phyloP scores from a whole-genome alignment of 1,140 invertebrate species.

The Drosophila triauraria region DNA sequence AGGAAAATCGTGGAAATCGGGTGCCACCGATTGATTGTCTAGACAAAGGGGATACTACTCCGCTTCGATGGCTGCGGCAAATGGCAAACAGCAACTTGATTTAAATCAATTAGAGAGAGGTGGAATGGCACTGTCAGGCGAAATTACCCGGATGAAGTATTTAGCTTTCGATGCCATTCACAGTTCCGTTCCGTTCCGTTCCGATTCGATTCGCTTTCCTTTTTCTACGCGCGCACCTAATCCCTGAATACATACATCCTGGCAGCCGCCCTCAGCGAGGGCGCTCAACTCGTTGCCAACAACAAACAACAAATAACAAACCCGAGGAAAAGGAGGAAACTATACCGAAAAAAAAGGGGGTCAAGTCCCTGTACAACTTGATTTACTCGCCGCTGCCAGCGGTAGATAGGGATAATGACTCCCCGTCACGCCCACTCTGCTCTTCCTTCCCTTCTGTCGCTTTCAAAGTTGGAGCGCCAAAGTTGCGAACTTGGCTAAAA shows the following conservation, averaged over 20 bases:
- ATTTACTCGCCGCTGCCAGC: slow-evolving; percentile 43
- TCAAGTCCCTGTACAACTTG: slow-evolving; percentile 70
- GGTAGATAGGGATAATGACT: slow-evolving; percentile 45
- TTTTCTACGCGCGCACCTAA: slow-evolving; percentile 31
- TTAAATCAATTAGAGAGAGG: slow-evolving; percentile 78
- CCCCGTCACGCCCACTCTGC: slow-evolving; percentile 27
- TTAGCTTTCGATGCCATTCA: slow-evolving; percentile 58
- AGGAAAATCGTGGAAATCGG: slow-evolving; percentile 12
- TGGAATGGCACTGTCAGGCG: slow-evolving; percentile 68
- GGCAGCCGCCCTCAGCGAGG: slow-evolving; percentile 30
- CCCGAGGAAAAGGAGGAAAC: slow-evolving; percentile 7
- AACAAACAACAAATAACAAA: slow-evolving; percentile 74
- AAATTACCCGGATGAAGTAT: slow-evolving; percentile 78
- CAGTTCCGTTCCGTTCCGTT: slow-evolving; percentile 8
- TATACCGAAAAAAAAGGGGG: slow-evolving; percentile 61
- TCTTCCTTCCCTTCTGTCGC: slow-evolving; percentile 5
- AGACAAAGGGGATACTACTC: slow-evolving; percentile 53
- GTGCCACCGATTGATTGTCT: slow-evolving; percentile 72
- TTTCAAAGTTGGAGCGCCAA: slow-evolving; percentile 75
- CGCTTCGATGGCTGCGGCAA: slow-evolving; percentile 41
- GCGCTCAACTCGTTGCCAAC: slow-evolving; percentile 80
- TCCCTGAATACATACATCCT: slow-evolving; percentile 6
- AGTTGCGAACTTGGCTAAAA: slow-evolving; percentile 81
- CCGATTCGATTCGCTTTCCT: slow-evolving; percentile 31
- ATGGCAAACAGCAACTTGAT: slow-evolving; percentile 73